Base-by-base conservation (phyloP, 2,113 vertebrate species). In the Sapayoa aenigma region DNA sequence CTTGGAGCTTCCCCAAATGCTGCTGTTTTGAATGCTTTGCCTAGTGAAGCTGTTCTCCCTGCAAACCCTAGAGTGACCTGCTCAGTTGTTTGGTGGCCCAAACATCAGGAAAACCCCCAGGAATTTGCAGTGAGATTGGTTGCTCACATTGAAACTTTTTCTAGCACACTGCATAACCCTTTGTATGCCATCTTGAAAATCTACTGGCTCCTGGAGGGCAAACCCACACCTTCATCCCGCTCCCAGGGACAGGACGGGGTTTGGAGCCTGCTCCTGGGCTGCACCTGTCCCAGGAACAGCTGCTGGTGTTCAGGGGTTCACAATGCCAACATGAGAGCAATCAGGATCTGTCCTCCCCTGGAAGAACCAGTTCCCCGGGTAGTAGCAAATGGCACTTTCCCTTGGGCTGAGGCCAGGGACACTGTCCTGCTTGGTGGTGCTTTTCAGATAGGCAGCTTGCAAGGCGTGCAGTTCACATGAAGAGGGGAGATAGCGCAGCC, bases 381-480 rank as follows among this genome's bases (percentile, higher is more conserved):
- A 80, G 88, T 11, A 11, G 49, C 79, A 94, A 95, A 62, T 71
- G 72, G 37, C 65, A 59, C 58, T 77, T 93, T 94, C 53, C 77
- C 71, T 60, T 50, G 74, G 67, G 78, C 75, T 68, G 79, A 49
- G 85, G 79, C 88, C 77, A 88, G 84, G 31, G 83, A 68, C 69
- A 4, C 46, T 35, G 42, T 71, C 10, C 59, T 71, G 71, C 80
- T 60, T 4, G 0, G 63, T 3, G 6, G 58, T 86, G 65, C 58
- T 39, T 31, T 60, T 58, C 78, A 83, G 90, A 96, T 95, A 97
- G 86, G 88, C 73, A 39, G 55, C 55, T 60, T 85, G 77, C 72
- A 77, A 81, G 86, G 52, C 5, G 44, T 52, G 69, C 2, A 17
- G 59, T 68, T 89, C 84, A 74, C 5, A 2, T 86, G 95, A 91